These are phyloP conservation scores for Microcebus murinus DNA, from an alignment of 2,113 vertebrate species.

Conservation along the genomic window DNA sequence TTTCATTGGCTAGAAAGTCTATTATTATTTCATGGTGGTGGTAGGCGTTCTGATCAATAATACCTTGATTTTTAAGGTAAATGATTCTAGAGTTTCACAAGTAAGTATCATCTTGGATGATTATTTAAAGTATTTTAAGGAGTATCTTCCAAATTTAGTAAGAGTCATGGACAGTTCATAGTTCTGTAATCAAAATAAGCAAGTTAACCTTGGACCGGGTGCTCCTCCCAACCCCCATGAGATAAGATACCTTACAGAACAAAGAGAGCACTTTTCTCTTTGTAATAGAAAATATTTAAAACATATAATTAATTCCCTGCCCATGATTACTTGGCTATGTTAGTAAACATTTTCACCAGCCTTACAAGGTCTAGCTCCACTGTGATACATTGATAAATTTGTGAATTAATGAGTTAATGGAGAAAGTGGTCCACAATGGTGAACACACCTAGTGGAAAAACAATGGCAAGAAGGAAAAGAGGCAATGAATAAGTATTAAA, in stretches of 20 bases:
- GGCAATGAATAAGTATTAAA: neutral
- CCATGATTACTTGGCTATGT: slow-evolving; percentile 22
- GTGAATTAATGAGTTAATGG: slow-evolving; percentile 43
- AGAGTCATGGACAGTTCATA: neutral
- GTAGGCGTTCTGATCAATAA: neutral
- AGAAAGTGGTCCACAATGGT: neutral
- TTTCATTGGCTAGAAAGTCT: neutral
- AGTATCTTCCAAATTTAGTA: neutral
- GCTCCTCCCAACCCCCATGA: neutral
- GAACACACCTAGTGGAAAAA: neutral
- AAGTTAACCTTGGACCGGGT: neutral
- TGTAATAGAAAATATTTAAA: slow-evolving; percentile 46
- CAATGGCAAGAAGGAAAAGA: neutral
- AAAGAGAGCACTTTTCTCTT: slow-evolving; percentile 47
- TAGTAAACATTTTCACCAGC: slow-evolving; percentile 46
- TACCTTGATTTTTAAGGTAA: slow-evolving; percentile 23
- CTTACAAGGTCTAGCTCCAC: neutral
- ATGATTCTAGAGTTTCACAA: neutral
- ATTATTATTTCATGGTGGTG: neutral
- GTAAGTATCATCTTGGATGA: neutral
- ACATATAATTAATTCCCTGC: slow-evolving; percentile 23
- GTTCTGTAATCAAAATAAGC: slow-evolving; percentile 41
- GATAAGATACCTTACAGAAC: slow-evolving; percentile 6
- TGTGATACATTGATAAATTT: slow-evolving; percentile 24
- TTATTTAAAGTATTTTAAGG: slow-evolving; percentile 10